These are phyloP conservation scores for Rhinella marina DNA, from an alignment of 2,797 vertebrate genomes.

Conservation along the genomic window DNA sequence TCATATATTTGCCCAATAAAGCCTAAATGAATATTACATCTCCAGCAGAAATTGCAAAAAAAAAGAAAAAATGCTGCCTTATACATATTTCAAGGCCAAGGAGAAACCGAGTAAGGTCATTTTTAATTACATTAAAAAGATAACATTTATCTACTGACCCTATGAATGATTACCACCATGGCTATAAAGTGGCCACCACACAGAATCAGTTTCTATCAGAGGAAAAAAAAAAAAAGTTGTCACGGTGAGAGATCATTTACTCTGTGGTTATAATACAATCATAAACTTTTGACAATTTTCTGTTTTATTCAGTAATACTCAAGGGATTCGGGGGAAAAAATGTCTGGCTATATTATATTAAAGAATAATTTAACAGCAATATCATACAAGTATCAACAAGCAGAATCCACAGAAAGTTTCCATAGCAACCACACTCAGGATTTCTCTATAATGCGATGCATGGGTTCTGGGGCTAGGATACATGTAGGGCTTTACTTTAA, in stretches of 20 bases:
- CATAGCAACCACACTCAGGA: slow-evolving; percentile 23
- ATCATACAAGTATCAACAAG: slow-evolving; percentile 53
- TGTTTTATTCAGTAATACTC: slow-evolving; percentile 44
- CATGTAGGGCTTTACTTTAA: neutral
- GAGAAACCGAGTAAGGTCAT: slow-evolving; percentile 44
- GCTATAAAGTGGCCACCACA: neutral
- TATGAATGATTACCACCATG: slow-evolving; percentile 21
- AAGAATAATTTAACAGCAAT: slow-evolving; percentile 53
- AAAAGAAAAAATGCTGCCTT: slow-evolving; percentile 40
- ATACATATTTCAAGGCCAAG: slow-evolving; percentile 42
- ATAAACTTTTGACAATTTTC: slow-evolving; percentile 48
- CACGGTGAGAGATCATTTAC: slow-evolving; percentile 1
- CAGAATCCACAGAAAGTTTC: slow-evolving; percentile 35
- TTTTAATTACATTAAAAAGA: slow-evolving; percentile 59
- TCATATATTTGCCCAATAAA: slow-evolving; percentile 62
- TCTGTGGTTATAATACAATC: slow-evolving; percentile 37
- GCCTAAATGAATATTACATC: slow-evolving; percentile 61
- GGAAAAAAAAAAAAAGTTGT: neutral
- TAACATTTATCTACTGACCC: slow-evolving; percentile 49
- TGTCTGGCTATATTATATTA: slow-evolving; percentile 47
- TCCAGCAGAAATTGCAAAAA: slow-evolving; percentile 57
- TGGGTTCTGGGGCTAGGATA: slow-evolving; percentile 1
- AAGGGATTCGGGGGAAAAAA: slow-evolving; percentile 21
- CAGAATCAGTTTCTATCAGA: neutral
- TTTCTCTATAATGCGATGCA: neutral